A percentile compares a stretch with the other conserved stretches of the same genome.
phyloP scores from a whole-genome alignment of 1,140 invertebrate genomes.

The Caenorhabditis brenneri region DNA sequence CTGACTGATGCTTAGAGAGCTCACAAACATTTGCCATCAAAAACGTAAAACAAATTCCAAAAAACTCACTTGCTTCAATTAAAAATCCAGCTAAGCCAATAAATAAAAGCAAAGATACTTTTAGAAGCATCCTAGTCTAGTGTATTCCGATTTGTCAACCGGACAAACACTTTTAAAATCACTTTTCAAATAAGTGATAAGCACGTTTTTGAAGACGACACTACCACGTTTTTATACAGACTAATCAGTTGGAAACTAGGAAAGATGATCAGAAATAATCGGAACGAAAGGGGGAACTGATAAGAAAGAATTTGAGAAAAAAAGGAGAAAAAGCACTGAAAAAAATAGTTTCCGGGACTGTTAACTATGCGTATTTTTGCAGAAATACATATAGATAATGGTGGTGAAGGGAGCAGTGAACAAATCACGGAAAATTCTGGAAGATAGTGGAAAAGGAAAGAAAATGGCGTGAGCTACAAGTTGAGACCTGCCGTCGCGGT shows the following conservation, averaged over 20 bases:
- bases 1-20: too few species aligned
- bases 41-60: too few species aligned
- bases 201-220: background rate
- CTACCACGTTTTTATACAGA: constrained; percentile 30
- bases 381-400: constrained; percentile 4
- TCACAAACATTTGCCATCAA: too few species aligned
- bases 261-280: constrained; percentile 10
- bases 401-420: too few species aligned
- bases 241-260: constrained; percentile 23
- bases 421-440: constrained; percentile 1
- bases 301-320: background rate
- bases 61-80: background rate
- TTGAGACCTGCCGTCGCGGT: too few species aligned
- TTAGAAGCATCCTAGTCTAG: constrained; percentile 22
- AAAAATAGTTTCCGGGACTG: too few species aligned
- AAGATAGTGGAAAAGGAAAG: too few species aligned
- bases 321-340: background rate
- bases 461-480: background rate
- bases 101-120: background rate
- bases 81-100: background rate
- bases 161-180: background rate
- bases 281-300: background rate
- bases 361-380: constrained; percentile 5
- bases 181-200: constrained; percentile 10
- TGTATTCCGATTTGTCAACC: background rate